A percentile compares a stretch with the other conserved stretches of the same genome.
Conservation (phyloP, 1,140 invertebrate species). For the Listronotus bonariensis region DNA sequence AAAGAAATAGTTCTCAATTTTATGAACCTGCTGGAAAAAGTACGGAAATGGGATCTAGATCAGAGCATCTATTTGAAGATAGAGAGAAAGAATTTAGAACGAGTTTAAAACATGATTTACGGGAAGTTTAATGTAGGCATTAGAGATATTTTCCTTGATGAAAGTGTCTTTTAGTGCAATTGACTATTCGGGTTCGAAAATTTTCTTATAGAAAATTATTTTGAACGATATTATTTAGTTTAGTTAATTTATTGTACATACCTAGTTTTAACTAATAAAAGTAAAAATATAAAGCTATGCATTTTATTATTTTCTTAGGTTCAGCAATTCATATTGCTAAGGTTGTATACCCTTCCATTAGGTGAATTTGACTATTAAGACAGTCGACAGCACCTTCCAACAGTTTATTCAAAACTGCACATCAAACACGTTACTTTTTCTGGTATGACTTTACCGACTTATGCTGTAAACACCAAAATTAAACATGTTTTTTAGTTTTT, state of each 20-base stretch:
- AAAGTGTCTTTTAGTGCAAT: constrained; percentile 17
- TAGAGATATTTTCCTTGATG: constrained; percentile 16
- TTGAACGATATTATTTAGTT: neutral
- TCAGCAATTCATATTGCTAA: too few species aligned
- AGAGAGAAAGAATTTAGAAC: constrained; percentile 33
- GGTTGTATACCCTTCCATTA: too few species aligned
- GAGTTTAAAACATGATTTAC: constrained; percentile 27
- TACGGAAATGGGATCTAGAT: constrained; percentile 7
- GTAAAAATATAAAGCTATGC: too few species aligned
- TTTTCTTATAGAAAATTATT: constrained; percentile 15
- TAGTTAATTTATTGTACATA: constrained; percentile 24
- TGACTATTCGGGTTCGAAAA: neutral
- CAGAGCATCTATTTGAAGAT: constrained; percentile 20
- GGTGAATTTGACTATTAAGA: too few species aligned
- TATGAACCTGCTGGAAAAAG: constrained; percentile 13
- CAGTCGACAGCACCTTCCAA: too few species aligned
- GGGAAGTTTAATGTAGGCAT: constrained; percentile 27
- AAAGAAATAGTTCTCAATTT: constrained; percentile 6
- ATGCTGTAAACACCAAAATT: too few species aligned
- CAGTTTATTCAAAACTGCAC: too few species aligned
- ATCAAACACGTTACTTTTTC: too few species aligned
- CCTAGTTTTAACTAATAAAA: neutral
- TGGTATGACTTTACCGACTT: too few species aligned
- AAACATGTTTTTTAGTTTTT: too few species aligned
- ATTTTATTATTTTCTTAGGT: too few species aligned